Evolutionary conservation across 1,140 invertebrate genomes (phyloP).

Genomic region (Cydia pomonella): DNA sequence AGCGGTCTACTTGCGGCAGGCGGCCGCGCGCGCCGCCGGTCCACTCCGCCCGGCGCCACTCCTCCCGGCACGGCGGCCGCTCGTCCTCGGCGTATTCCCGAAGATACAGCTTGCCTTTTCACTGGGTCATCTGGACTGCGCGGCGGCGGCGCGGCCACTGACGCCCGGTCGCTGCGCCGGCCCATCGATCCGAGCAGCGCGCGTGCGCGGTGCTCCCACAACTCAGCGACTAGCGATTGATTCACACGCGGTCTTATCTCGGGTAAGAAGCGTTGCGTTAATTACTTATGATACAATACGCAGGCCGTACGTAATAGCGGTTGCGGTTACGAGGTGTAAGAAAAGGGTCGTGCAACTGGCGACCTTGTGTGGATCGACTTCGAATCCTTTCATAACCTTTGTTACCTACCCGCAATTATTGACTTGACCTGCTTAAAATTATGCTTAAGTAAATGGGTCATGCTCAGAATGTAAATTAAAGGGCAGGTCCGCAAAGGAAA

Average conservation of each 20-base stretch:
- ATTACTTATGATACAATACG: constrained; percentile 21
- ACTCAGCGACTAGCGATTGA: constrained; percentile 55
- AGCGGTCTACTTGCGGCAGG: constrained; percentile 91
- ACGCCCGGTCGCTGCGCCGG: constrained; percentile 50
- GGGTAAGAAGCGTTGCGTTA: background rate
- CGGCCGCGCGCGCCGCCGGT: constrained; percentile 76
- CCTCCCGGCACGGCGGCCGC: constrained; percentile 75
- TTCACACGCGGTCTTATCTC: constrained; percentile 40
- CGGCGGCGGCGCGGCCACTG: constrained; percentile 70
- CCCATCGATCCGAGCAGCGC: constrained; percentile 62
- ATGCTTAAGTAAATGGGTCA: constrained; percentile 11
- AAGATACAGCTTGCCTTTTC: constrained; percentile 77
- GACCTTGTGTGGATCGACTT: background rate
- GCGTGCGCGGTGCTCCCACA: constrained; percentile 55
- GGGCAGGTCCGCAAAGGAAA: background rate
- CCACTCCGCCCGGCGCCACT: constrained; percentile 74
- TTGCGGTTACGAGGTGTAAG: constrained; percentile 10
- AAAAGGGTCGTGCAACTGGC: background rate
- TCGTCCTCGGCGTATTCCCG: constrained; percentile 74
- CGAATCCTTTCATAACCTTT: background rate
- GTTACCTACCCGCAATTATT: background rate
- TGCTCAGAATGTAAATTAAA: constrained; percentile 8
- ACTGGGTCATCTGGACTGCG: constrained; percentile 69
- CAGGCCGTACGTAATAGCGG: background rate
- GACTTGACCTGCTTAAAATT: background rate